These are phyloP conservation scores for Fistularia tabacaria DNA, from an alignment of 2,797 vertebrate genomes.

Conservation along the genomic window DNA sequence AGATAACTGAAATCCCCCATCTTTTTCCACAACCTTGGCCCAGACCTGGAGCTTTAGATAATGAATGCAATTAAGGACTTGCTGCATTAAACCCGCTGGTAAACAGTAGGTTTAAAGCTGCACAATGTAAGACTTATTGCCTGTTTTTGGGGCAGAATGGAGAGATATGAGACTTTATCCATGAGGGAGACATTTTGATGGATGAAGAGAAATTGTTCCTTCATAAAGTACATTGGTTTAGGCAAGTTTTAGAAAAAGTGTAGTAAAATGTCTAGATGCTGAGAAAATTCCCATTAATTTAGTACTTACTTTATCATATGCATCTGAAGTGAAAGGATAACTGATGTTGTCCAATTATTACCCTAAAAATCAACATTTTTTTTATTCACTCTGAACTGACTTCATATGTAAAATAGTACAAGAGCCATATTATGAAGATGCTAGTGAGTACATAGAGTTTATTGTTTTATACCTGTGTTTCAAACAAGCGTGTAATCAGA, in stretches of 20 bases:
- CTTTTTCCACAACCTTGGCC: slow-evolving; percentile 64
- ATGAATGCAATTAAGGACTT: slow-evolving; percentile 78
- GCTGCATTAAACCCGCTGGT: slow-evolving; percentile 70
- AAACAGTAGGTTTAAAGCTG: slow-evolving; percentile 66
- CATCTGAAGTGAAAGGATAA: no score
- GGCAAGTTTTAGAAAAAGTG: neutral
- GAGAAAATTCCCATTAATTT: no score
- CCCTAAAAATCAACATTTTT: no score
- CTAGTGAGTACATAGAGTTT: neutral
- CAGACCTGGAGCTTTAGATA: slow-evolving; percentile 75
- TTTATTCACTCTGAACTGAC: no score
- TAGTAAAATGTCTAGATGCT: neutral
- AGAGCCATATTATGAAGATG: no score
- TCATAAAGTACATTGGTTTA: slow-evolving; percentile 6
- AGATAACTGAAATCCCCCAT: slow-evolving; percentile 77
- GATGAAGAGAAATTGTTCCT: slow-evolving; percentile 15
- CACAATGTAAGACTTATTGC: slow-evolving; percentile 54
- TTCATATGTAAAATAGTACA: no score
- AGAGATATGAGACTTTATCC: slow-evolving; percentile 39
- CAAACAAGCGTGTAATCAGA: slow-evolving; percentile 1
- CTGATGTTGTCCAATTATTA: no score
- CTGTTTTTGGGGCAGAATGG: slow-evolving; percentile 49
- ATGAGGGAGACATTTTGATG: slow-evolving; percentile 24
- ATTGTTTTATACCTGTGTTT: neutral
- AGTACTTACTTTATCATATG: no score